These are phyloP conservation scores for Toxotes jaculatrix DNA, from an alignment of 2,113 vertebrate genomes.

Conservation along the genomic window DNA sequence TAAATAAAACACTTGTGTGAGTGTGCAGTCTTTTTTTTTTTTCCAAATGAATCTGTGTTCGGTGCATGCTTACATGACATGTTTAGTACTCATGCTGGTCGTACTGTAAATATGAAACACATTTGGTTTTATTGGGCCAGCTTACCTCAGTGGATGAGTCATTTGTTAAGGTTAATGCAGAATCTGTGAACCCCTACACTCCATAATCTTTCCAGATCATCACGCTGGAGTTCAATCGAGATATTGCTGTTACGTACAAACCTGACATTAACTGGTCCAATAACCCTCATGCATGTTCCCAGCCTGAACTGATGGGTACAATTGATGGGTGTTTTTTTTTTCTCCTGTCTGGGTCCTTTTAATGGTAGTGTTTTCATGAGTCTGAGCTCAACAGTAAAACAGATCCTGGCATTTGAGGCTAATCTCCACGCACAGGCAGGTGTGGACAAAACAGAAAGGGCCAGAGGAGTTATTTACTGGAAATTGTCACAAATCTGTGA, in stretches of 20 bases:
- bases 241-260: slow-evolving; percentile 13
- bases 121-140: slow-evolving; percentile 4
- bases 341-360: neutral
- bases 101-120: neutral
- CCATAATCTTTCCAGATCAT: neutral
- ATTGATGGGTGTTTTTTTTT: neutral
- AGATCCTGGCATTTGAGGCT: slow-evolving; percentile 3
- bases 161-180: slow-evolving; percentile 19
- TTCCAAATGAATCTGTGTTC: too few relatives aligned
- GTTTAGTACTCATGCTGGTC: neutral
- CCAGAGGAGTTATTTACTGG: slow-evolving; percentile 37
- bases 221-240: slow-evolving; percentile 10
- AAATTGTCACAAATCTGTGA: slow-evolving; percentile 29
- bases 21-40: too few relatives aligned
- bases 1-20: neutral
- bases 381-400: neutral
- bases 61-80: neutral
- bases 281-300: neutral
- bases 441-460: slow-evolving; percentile 12
- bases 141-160: neutral
- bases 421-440: neutral
- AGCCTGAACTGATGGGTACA: neutral
- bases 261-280: slow-evolving; percentile 7
- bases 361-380: slow-evolving; percentile 9
- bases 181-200: neutral